phyloP scores from a whole-genome alignment of 2,797 vertebrate species.

The Brachymystax lenok region DNA sequence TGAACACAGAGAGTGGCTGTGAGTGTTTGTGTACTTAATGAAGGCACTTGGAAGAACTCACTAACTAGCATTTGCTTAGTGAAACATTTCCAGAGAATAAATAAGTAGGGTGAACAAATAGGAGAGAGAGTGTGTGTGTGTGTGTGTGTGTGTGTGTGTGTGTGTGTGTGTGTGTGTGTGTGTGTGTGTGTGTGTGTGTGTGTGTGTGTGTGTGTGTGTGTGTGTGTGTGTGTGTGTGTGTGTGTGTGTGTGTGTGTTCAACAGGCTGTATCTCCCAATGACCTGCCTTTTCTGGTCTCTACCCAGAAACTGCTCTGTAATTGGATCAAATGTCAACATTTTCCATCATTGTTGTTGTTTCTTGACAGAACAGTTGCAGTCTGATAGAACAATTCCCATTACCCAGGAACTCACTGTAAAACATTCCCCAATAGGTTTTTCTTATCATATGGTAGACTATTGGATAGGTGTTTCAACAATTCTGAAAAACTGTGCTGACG shows the following conservation, averaged over 20 bases:
- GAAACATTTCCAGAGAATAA: too few relatives aligned
- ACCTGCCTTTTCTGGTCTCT: background rate
- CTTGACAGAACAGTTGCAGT: background rate
- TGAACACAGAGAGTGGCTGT: too few relatives aligned
- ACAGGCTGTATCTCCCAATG: background rate
- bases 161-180: too few relatives aligned
- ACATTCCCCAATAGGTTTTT: background rate
- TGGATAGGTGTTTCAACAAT: background rate
- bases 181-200: too few relatives aligned
- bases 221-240: constrained; percentile 2
- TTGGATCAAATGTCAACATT: background rate
- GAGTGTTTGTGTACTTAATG: too few relatives aligned
- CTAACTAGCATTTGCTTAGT: too few relatives aligned
- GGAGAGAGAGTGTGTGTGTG: too few relatives aligned
- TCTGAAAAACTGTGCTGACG: background rate
- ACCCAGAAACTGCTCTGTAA: background rate
- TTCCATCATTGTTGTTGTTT: background rate
- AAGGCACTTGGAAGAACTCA: too few relatives aligned
- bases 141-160: too few relatives aligned
- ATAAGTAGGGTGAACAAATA: too few relatives aligned
- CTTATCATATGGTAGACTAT: too few relatives aligned
- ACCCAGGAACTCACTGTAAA: background rate
- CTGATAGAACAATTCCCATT: background rate
- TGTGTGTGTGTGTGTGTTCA: constrained; percentile 5
- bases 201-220: too few relatives aligned